These are phyloP conservation scores for Rhombomys opimus DNA, from an alignment of 2,113 vertebrate species.

Conservation along the genomic window DNA sequence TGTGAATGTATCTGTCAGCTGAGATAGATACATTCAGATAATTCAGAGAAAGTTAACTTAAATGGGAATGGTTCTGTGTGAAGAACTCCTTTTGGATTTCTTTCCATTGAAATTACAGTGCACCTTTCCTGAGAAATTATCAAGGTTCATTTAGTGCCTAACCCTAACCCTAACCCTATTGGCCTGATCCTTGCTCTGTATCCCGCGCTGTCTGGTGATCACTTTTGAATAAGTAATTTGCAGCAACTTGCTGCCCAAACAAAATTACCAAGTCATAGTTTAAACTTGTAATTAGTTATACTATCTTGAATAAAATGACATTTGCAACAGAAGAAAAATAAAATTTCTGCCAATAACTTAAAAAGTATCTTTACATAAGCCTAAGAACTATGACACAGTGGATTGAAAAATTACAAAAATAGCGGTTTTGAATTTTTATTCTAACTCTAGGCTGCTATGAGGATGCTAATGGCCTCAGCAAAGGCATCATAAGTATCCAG, in stretches of 20 bases:
- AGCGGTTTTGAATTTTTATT: constrained; percentile 54
- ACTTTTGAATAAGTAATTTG: constrained; percentile 58
- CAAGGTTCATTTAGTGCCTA: neutral
- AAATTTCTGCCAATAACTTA: neutral
- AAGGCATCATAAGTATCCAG: neutral
- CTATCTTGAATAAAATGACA: constrained; percentile 57
- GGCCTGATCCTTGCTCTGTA: constrained; percentile 24
- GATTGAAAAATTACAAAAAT: constrained; percentile 42
- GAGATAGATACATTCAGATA: neutral
- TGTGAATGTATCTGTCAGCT: neutral
- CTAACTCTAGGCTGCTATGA: constrained; percentile 39
- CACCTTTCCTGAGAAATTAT: constrained; percentile 7
- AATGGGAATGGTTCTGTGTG: constrained; percentile 54
- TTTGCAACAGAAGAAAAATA: constrained; percentile 34
- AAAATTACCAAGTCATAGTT: neutral
- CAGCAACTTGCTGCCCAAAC: constrained; percentile 35
- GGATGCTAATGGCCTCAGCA: constrained; percentile 25
- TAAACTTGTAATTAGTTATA: constrained; percentile 59
- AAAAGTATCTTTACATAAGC: constrained; percentile 22
- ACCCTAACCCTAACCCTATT: neutral
- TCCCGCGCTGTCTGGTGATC: constrained; percentile 24
- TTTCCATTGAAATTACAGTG: constrained; percentile 27
- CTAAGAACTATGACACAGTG: neutral
- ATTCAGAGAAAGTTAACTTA: neutral
- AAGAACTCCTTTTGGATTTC: constrained; percentile 49